phyloP scores from a whole-genome alignment of 2,888 invertebrate genomes.

The Euphydryas editha region DNA sequence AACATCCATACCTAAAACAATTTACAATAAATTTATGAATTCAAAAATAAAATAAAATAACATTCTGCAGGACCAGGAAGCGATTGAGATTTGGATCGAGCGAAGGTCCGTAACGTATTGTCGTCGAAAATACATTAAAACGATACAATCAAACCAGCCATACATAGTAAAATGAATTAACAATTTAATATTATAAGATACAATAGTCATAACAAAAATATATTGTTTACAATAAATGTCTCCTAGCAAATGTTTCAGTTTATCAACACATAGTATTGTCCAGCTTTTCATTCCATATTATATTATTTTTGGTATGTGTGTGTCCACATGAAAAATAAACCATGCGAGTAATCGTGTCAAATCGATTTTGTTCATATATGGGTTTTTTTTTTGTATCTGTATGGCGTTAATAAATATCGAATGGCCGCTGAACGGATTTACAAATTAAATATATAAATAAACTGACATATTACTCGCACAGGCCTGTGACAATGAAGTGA shows the following conservation, averaged over 20 bases:
- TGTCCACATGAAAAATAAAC: slow-evolving; percentile 67
- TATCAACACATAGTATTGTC: slow-evolving; percentile 59
- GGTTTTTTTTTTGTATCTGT: background rate
- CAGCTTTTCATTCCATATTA: slow-evolving; percentile 54
- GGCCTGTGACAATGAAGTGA: slow-evolving; percentile 78
- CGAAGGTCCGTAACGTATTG: slow-evolving; percentile 40
- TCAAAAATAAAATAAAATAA: slow-evolving; percentile 47
- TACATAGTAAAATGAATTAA: slow-evolving; percentile 72
- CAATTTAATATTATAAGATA: slow-evolving; percentile 69
- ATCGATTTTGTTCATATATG: background rate
- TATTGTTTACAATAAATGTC: slow-evolving; percentile 65
- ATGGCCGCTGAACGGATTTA: slow-evolving; percentile 19
- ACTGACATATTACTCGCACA: slow-evolving; percentile 45
- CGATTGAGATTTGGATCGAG: slow-evolving; percentile 49
- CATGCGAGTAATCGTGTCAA: slow-evolving; percentile 59
- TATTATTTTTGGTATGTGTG: slow-evolving; percentile 74
- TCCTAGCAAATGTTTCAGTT: slow-evolving; percentile 48
- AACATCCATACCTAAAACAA: slow-evolving; percentile 78
- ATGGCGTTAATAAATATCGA: slow-evolving; percentile 1
- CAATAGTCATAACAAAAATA: slow-evolving; percentile 76
- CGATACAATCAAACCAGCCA: slow-evolving; percentile 72
- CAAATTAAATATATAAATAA: slow-evolving; percentile 14
- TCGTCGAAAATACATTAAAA: slow-evolving; percentile 53
- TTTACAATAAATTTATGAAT: slow-evolving; percentile 68
- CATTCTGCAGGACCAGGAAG: slow-evolving; percentile 51